Evolutionary conservation across 2,888 invertebrate species (phyloP).

Genomic region (Scrobipalpa atriplicella): DNA sequence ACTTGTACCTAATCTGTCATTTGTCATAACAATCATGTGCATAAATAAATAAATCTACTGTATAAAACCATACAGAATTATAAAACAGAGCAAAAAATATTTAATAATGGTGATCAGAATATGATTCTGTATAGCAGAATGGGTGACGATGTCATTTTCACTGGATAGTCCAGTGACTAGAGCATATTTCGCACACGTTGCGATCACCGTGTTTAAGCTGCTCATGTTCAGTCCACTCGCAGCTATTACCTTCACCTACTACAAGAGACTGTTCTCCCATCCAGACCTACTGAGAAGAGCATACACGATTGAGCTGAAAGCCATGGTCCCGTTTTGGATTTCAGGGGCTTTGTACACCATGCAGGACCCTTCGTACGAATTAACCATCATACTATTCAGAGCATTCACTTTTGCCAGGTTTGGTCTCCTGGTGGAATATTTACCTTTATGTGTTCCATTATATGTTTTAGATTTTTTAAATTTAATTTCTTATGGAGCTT

Average conservation of each 20-base stretch:
- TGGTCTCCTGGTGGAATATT: not conserved
- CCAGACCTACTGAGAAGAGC: slow-evolving; percentile 52
- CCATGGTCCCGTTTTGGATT: slow-evolving; percentile 61
- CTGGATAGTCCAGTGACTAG: slow-evolving; percentile 51
- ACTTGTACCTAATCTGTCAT: too few relatives aligned
- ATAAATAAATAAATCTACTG: not conserved
- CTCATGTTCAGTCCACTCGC: slow-evolving; percentile 54
- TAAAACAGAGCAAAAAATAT: not conserved
- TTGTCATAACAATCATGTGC: too few relatives aligned
- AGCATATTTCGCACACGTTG: slow-evolving; percentile 59
- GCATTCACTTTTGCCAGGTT: slow-evolving; percentile 42
- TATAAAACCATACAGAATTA: not conserved
- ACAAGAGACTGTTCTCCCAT: slow-evolving; percentile 51
- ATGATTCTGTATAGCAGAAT: not conserved
- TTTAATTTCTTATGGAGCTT: too few relatives aligned
- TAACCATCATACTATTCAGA: slow-evolving; percentile 51
- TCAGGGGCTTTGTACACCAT: slow-evolving; percentile 58
- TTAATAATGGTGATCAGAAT: not conserved
- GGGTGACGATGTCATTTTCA: slow-evolving; percentile 46
- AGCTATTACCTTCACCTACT: slow-evolving; percentile 54
- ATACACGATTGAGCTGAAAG: slow-evolving; percentile 61
- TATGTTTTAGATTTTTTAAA: too few relatives aligned
- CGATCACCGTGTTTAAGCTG: slow-evolving; percentile 55
- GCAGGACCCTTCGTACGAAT: slow-evolving; percentile 41
- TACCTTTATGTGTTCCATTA: not conserved